Base-by-base conservation (phyloP, 2,888 invertebrate species). In the Lottia scabra region DNA sequence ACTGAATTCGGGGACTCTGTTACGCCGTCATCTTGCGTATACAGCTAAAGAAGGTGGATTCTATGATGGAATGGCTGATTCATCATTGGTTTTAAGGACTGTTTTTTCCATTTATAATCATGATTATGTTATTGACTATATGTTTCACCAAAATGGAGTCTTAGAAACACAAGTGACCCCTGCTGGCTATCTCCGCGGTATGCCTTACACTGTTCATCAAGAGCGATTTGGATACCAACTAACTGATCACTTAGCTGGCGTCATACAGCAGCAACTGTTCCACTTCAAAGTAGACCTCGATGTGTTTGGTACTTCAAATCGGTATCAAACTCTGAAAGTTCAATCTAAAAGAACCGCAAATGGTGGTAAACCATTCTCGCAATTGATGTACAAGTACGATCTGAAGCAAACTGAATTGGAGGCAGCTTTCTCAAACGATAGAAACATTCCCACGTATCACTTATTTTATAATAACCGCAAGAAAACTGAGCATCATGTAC, bases 61-160 rank as follows among this genome's bases (percentile, higher is more conserved):
- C 69, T 86, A 83, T 72, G 83, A 80, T 27, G 86, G 86, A 0
- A 78, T 85, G 79, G 64, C 73, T 13, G 82, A 81, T 67, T 68
- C 75, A 2, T 82, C 81, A n/a, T 72, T 87, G 1, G 78, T 80
- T 1, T 44, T 86, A 0, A 70, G 86, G 26, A 81, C 83, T 10
- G 80, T 85, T 13, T 16, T 81, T 8, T 75, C 84, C 5, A 74
- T 87, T 10, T 75, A 72, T 4, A 87, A 86, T 71, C 86, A 86
- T 71, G 86, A 86, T 66, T 87, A 87, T 68, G 76, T 87, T 5
- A 68, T 85, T 30, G 87, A 87, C 70, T 84, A 82, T 27, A 77
- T 83, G 15, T 84, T 87, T 67, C 84, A 86, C 64, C 85, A 85
- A 68, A 85, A 80, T 73, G 86, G 85, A 3, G 83, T 75, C 2